phyloP scores from a whole-genome alignment of 2,888 invertebrate species.

The Gerris lacustris region DNA sequence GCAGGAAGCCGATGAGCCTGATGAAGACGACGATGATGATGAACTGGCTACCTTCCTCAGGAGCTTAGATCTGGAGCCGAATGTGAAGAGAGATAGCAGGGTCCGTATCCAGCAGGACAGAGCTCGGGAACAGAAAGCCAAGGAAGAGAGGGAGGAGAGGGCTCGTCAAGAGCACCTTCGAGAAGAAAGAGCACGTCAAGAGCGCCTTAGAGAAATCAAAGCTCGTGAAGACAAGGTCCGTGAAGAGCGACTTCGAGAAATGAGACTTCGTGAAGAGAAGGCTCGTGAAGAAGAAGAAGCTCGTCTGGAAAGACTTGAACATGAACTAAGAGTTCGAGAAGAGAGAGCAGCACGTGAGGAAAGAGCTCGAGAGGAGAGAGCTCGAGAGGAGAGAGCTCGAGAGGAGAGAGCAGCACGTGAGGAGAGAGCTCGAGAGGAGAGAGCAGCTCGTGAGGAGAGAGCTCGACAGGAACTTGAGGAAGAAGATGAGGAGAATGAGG shows the following conservation, averaged over 20 bases:
- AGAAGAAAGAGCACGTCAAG: too few relatives aligned
- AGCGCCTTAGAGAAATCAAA: too few relatives aligned
- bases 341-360: too few relatives aligned
- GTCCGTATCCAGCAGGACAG: background rate
- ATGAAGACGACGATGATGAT: slow-evolving; percentile 14
- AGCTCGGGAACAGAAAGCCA: background rate
- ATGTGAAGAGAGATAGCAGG: too few relatives aligned
- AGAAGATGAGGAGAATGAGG: background rate
- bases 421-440: background rate
- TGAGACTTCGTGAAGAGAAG: too few relatives aligned
- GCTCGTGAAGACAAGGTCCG: too few relatives aligned
- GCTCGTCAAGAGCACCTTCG: background rate
- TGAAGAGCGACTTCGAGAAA: too few relatives aligned
- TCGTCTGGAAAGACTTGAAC: background rate
- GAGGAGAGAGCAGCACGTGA: background rate
- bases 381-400: too few relatives aligned
- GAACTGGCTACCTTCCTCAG: background rate
- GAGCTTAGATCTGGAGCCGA: background rate
- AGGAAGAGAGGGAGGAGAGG: background rate
- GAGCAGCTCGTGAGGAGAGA: background rate
- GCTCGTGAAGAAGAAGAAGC: background rate
- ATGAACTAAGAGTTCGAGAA: too few relatives aligned
- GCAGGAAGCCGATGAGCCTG: slow-evolving; percentile 12
- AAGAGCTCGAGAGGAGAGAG: too few relatives aligned
- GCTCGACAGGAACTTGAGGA: background rate